Evolutionary conservation across 2,888 invertebrate genomes (phyloP).

Genomic region (Cryptocheilus praepositus): DNA sequence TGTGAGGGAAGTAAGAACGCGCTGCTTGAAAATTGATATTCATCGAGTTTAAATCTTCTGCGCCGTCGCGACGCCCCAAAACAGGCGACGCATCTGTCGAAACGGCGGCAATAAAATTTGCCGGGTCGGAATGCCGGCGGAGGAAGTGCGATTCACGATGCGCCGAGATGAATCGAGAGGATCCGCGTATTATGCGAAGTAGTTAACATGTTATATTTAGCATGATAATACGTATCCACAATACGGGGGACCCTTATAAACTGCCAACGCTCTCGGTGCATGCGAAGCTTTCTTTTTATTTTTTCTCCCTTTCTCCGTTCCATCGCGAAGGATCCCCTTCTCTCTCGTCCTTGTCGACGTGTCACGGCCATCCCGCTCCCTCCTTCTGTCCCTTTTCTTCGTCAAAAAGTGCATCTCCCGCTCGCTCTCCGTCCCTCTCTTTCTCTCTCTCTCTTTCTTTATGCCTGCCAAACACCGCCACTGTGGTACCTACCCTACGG

Average conservation of each 20-base stretch:
- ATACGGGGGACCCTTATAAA: conserved; percentile 72
- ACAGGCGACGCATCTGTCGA: conserved; percentile 45
- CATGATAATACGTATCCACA: conserved; percentile 74
- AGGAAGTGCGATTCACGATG: conserved; percentile 52
- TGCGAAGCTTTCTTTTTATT: conserved; percentile 33
- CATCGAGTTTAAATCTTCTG: too few relatives aligned
- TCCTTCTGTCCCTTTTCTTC: conserved; percentile 17
- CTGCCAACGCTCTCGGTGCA: conserved; percentile 66
- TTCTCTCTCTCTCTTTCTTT: conserved; percentile 21
- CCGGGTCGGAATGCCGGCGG: conserved; percentile 31
- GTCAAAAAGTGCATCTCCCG: conserved; percentile 14
- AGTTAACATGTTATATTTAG: conserved; percentile 78
- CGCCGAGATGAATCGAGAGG: conserved; percentile 45
- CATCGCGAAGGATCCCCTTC: conserved; percentile 29
- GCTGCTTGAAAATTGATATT: too few relatives aligned
- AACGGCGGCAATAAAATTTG: conserved; percentile 53
- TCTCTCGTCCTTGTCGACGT: conserved; percentile 21
- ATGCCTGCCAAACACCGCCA: conserved; percentile 18
- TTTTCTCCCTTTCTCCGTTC: conserved; percentile 33
- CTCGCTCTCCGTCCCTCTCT: conserved; percentile 24
- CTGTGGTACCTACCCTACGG: conserved; percentile 66
- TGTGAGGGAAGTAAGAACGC: too few relatives aligned
- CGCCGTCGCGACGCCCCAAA: background rate
- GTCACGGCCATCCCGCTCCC: conserved; percentile 10
- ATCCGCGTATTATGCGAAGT: conserved; percentile 79